phyloP scores from a whole-genome alignment of 2,113 vertebrate genomes.

The Callionymus lyra region DNA sequence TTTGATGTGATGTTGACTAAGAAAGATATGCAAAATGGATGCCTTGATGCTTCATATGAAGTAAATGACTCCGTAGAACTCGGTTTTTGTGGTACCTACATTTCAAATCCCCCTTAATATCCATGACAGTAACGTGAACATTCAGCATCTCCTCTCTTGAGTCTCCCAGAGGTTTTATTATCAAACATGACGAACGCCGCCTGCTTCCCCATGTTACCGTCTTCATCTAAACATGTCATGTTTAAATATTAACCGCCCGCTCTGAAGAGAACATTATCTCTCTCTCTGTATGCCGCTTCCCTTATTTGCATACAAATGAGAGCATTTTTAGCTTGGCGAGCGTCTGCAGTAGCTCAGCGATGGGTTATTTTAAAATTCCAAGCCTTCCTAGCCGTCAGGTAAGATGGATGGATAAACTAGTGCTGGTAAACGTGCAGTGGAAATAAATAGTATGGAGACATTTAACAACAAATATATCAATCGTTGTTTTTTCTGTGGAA shows the following conservation, averaged over 20 bases:
- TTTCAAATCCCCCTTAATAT: background rate
- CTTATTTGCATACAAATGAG: conserved; percentile 10
- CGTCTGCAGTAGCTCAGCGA: background rate
- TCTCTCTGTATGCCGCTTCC: background rate
- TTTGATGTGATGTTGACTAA: no score
- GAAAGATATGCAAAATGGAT: no score
- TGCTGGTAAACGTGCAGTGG: no score
- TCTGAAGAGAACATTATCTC: conserved; percentile 1
- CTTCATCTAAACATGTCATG: conserved; percentile 1
- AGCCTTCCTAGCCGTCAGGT: no score
- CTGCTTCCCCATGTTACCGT: background rate
- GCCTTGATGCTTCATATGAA: no score
- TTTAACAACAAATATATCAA: no score
- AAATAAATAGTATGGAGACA: no score
- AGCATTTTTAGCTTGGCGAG: background rate
- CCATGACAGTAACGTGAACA: background rate
- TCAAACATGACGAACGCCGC: background rate
- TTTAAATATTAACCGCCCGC: conserved; percentile 4
- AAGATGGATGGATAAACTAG: no score
- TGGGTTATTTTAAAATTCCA: no score
- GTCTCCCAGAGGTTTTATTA: conserved; percentile 4
- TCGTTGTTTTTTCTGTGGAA: no score
- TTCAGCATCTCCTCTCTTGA: no score
- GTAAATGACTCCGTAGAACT: background rate
- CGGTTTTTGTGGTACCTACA: background rate